Evolutionary conservation across 2,113 vertebrate species (phyloP).

Genomic region (Stegastes partitus): DNA sequence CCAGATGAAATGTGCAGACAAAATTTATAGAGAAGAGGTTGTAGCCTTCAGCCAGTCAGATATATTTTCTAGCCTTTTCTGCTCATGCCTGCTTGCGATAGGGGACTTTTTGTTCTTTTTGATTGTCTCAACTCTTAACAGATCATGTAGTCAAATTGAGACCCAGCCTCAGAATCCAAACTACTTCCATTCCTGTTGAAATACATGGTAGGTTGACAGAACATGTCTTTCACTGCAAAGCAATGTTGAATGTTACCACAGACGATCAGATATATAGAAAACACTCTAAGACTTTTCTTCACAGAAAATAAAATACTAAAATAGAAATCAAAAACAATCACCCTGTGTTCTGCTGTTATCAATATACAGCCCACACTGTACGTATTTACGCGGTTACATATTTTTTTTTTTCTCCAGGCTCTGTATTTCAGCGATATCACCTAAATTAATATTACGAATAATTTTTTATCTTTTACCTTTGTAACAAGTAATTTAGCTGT

Average conservation of each 20-base stretch:
- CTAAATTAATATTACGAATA: too few species aligned
- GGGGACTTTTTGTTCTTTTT: background rate
- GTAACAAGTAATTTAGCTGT: too few species aligned
- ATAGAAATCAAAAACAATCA: background rate
- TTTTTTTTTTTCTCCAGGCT: background rate
- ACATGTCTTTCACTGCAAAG: background rate
- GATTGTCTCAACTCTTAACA: background rate
- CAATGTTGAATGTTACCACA: background rate
- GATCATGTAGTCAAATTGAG: background rate
- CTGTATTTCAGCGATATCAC: too few species aligned
- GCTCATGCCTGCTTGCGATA: background rate
- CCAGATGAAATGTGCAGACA: conserved; percentile 42
- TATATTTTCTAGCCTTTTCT: background rate
- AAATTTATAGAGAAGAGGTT: conserved; percentile 24
- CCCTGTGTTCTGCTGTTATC: background rate
- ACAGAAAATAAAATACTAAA: background rate
- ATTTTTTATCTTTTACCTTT: too few species aligned
- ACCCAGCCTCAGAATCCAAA: background rate
- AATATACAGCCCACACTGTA: too few species aligned
- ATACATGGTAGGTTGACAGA: background rate
- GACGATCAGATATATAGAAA: background rate
- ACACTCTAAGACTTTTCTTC: background rate
- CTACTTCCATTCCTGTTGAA: background rate
- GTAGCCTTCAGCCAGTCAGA: conserved; percentile 16
- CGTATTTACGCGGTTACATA: too few species aligned